These are phyloP conservation scores for Oryzias curvinotus DNA, from an alignment of 2,113 vertebrate genomes.

Conservation along the genomic window DNA sequence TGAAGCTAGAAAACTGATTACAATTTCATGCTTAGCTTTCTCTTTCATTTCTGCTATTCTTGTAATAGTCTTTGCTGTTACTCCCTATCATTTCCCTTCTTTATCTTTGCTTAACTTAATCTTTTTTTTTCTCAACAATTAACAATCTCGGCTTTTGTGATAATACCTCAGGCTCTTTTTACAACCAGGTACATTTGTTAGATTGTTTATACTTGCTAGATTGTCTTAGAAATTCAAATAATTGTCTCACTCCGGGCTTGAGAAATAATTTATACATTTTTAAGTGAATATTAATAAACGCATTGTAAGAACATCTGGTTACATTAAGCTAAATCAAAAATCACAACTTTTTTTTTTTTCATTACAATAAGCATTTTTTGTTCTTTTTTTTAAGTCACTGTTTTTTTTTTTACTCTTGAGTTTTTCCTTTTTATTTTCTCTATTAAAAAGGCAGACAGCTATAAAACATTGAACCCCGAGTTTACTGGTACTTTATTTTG, in stretches of 20 bases:
- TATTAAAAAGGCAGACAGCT: neutral
- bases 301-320: no score
- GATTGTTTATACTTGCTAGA: no score
- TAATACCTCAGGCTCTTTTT: constrained; percentile 10
- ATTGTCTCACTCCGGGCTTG: no score
- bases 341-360: no score
- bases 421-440: neutral
- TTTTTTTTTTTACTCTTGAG: neutral
- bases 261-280: no score
- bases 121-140: neutral
- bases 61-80: constrained; percentile 3
- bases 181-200: constrained; percentile 3
- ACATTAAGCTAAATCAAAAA: no score
- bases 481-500: neutral
- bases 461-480: neutral
- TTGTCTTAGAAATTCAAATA: no score
- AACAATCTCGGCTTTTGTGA: constrained; percentile 6
- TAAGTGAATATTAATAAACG: no score
- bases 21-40: no score
- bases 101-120: constrained; percentile 5
- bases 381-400: no score
- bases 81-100: constrained; percentile 1
- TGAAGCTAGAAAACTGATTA: neutral
- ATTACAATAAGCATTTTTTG: no score
- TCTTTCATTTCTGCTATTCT: constrained; percentile 14